A percentile compares a stretch with the other conserved stretches of the same genome.
phyloP scores from a whole-genome alignment of 1,140 invertebrate species.

The Microplitis mediator region DNA sequence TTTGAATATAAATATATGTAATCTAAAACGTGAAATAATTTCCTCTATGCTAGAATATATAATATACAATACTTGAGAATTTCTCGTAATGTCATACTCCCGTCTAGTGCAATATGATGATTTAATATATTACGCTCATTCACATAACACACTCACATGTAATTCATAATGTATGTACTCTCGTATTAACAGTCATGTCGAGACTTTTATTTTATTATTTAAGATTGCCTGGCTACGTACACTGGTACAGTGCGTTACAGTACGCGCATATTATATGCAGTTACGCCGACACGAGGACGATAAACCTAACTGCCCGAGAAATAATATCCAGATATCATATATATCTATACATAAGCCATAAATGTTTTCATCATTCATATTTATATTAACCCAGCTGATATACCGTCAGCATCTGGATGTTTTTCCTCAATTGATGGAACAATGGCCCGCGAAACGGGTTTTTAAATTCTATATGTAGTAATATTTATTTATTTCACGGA shows the following conservation, averaged over 20 bases:
- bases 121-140: slow-evolving; percentile 17
- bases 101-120: background rate
- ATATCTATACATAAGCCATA: too few species aligned
- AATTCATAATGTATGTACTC: too few species aligned
- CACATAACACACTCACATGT: slow-evolving; percentile 4
- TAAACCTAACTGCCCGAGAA: slow-evolving; percentile 3
- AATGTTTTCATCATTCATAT: too few species aligned
- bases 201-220: slow-evolving; percentile 3
- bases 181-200: slow-evolving; percentile 13
- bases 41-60: slow-evolving; percentile 1
- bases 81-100: slow-evolving; percentile 5
- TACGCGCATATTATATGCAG: background rate
- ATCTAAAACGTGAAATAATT: slow-evolving; percentile 40
- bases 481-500: background rate
- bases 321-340: too few species aligned
- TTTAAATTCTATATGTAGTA: slow-evolving; percentile 13
- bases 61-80: slow-evolving; percentile 16
- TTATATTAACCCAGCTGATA: background rate
- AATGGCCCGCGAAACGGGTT: background rate
- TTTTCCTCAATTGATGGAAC: background rate
- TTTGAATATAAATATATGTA: slow-evolving; percentile 23
- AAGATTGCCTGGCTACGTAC: too few species aligned
- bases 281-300: slow-evolving; percentile 8
- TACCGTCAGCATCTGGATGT: background rate
- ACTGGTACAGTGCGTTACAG: too few species aligned